Percentiles rank a stretch among this genome's conserved stretches.
phyloP scores from a whole-genome alignment of 2,888 invertebrate genomes.

The Erebia ligea region DNA sequence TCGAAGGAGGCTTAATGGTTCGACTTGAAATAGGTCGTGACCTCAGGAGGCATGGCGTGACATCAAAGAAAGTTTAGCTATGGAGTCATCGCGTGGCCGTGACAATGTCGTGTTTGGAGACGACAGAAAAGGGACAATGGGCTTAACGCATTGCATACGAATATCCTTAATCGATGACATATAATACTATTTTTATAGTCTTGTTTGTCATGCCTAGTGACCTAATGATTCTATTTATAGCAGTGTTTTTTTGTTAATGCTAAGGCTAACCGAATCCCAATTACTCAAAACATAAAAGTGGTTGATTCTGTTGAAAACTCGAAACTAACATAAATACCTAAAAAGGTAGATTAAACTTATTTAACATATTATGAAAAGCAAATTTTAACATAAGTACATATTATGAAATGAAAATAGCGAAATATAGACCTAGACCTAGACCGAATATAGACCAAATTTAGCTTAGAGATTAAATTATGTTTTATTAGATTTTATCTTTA shows the following conservation, averaged over 20 bases:
- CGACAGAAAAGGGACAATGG: conserved; percentile 14
- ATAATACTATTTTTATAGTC: neutral
- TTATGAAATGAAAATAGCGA: no score
- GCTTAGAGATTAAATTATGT: no score
- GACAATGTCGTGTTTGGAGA: conserved; percentile 12
- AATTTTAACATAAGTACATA: no score
- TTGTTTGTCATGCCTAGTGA: conserved; percentile 13
- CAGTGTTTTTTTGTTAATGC: neutral
- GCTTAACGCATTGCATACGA: conserved; percentile 12
- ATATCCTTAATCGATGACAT: conserved; percentile 6
- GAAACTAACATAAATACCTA: no score
- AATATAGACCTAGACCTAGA: no score
- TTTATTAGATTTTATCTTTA: neutral
- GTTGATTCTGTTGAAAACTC: no score
- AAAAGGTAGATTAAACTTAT: neutral
- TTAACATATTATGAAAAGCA: no score
- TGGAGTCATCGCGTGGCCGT: conserved; percentile 11
- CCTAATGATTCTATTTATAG: conserved; percentile 22
- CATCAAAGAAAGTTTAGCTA: conserved; percentile 18
- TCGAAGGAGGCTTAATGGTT: no score
- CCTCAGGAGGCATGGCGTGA: neutral
- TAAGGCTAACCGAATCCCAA: neutral
- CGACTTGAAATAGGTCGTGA: neutral
- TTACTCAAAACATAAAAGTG: neutral
- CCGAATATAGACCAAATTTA: no score